Evolutionary conservation across 2,797 vertebrate genomes (phyloP).

Genomic region (Bothrops alternatus): DNA sequence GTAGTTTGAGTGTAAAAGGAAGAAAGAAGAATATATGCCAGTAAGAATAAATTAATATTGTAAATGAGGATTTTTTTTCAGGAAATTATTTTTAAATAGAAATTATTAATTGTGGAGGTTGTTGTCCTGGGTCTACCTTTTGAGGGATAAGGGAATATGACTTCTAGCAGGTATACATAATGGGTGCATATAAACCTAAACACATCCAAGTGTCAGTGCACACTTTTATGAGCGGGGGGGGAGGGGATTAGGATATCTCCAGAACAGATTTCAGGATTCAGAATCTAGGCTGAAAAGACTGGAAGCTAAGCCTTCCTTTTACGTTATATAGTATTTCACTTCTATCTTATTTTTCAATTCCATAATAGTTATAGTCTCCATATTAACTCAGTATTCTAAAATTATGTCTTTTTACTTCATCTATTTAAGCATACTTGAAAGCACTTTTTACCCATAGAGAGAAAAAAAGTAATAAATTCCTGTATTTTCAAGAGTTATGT

Average conservation of each 20-base stretch:
- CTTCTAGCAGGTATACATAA: not conserved
- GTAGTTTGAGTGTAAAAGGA: not conserved
- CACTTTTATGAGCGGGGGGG: not conserved
- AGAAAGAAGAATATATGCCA: not conserved
- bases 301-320: not conserved
- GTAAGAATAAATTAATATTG: not conserved
- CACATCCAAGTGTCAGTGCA: not conserved
- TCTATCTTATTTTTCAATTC: not conserved
- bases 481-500: not conserved
- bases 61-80: not conserved
- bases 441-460: not conserved
- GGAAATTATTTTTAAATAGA: not conserved
- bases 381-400: not conserved
- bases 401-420: not conserved
- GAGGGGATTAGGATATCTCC: not conserved
- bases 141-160: not conserved
- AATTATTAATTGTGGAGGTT: not conserved
- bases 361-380: not conserved
- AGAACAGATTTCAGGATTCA: not conserved
- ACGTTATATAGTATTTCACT: not conserved
- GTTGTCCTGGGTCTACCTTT: not conserved
- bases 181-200: not conserved
- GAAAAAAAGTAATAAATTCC: not conserved
- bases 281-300: not conserved
- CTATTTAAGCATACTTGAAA: not conserved